Evolutionary conservation across 64 coral and sea anemone genomes (phyloP), one percentile per base, ranked within the genome.

Genomic region (Exaiptasia diaphana): DNA sequence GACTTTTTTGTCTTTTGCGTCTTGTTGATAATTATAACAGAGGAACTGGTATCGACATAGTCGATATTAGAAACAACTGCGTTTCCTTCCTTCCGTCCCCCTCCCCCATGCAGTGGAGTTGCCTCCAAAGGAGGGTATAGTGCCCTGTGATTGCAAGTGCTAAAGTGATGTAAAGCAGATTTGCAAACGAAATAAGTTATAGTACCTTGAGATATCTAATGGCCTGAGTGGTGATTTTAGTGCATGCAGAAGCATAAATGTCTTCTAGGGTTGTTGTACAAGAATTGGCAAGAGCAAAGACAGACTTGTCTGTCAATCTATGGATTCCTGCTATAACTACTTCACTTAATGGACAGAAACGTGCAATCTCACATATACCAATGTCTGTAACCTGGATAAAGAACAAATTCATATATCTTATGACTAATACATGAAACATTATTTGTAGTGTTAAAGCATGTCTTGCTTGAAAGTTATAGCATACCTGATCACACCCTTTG

Each of bases 211-310:
- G 80, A 50, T 94, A 94, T 53, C 89, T 94, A 3, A 94, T 69
- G 6, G 91, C 91, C 45, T 85, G 75, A 54, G 64, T 82, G 23
- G 91, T 94, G 34, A 94, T 85, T 84, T 87, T 94, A 1, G 71
- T 79, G 45, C 91, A 94, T 3, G 83, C 91, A 13, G 91, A 94
- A 12, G 82, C 60, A 71, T 89, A 94, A 6, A 94, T 12, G 41
- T 88, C 80, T 70, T 88, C 89, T 31, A 94, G 50, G 1, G 91
- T 94, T 56, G 91, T 78, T 11, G 85, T 50, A 22, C 91, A 94
- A 39, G 81, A 79, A 27, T 94, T 94, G 20, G 91, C 80, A n/a
- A 94, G 87, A 11, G 91, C 91, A 74, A 94, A 89, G 30, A 94
- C 64, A 41, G 85, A 89, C 54, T 83, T 88, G 68, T 94, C 91